Percentiles rank a stretch among this genome's conserved stretches.
phyloP scores from a whole-genome alignment of 2,797 vertebrate species.

The Mormyrops boulengeri region DNA sequence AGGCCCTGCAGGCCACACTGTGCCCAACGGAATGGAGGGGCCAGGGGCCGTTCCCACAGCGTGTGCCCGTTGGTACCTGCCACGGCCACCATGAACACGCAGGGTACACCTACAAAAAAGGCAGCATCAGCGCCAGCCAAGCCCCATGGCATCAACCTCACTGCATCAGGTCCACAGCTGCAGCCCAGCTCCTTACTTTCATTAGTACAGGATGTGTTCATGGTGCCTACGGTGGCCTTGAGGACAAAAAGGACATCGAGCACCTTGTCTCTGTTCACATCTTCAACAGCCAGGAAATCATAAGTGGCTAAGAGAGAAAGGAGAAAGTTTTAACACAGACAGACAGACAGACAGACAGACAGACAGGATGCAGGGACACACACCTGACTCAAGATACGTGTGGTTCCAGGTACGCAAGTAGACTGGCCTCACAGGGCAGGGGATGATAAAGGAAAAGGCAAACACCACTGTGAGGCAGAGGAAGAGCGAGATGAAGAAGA shows the following conservation, averaged over 20 bases:
- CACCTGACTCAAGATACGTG: constrained; percentile 63
- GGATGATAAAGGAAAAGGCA: constrained; percentile 89
- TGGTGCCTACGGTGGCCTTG: constrained; percentile 48
- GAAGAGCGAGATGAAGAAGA: constrained; percentile 83
- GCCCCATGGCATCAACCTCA: neutral
- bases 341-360: neutral
- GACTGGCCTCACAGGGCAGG: constrained; percentile 78
- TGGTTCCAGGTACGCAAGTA: constrained; percentile 69
- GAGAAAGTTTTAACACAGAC: neutral
- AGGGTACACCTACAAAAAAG: constrained; percentile 68
- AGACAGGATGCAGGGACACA: constrained; percentile 24
- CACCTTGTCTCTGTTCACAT: constrained; percentile 72
- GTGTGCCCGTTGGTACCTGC: constrained; percentile 71
- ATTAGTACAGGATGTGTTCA: constrained; percentile 63
- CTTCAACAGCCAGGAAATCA: constrained; percentile 66
- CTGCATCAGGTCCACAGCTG: neutral
- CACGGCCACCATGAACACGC: constrained; percentile 66
- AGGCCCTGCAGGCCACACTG: constrained; percentile 61
- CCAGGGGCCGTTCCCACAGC: constrained; percentile 69
- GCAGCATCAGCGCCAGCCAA: neutral
- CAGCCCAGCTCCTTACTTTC: constrained; percentile 56
- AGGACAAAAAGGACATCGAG: constrained; percentile 78
- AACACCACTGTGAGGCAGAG: constrained; percentile 81
- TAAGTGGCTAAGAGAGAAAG: constrained; percentile 62
- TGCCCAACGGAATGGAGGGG: constrained; percentile 62